Base-by-base conservation (phyloP, 30 jellyfish, hydroid and myxozoan genomes). In the Aurelia sp. region DNA sequence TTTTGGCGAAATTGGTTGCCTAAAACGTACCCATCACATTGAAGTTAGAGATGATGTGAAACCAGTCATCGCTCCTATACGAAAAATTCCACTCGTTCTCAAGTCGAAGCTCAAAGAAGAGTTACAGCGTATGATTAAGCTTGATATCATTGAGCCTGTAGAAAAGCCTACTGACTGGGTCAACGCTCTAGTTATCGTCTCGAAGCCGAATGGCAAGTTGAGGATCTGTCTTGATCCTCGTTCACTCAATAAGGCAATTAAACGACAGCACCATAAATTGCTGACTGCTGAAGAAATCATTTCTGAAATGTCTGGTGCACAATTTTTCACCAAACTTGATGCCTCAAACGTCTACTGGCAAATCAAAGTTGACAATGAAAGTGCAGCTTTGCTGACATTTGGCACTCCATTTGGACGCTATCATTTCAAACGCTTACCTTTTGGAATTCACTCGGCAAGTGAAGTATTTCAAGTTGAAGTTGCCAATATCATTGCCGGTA, bases 101-200 rank as follows among this genome's bases (percentile, higher is more conserved):
- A 78, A 90, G 47, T 74, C 23, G 12, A 41, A 47, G 47, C 89
- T 86, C 55, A 91, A 91, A 55, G 87, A 78, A 31, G 98, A 92
- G 76, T 69, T 92, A 4, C 60, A 83, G 17, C 66, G 86, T 6
- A 89, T 81, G 97, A 75, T 40, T 19, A 53, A 73, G 35, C 70
- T 50, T 19, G 92, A 66, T 51, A 79, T 88, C 6, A 89, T 88
- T 33, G 61, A 37, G 23, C 73, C 81, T 22, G 97, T 92, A 13
- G 73, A 48, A 0, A 84, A 87, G 82, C 96, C 96, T 19, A 81
- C 96, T 62, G 97, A 89, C 58, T 88, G 96, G 96, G 98, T 83
- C 19, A 80, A 59, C 63, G 73, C 94, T 23, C 79, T 89, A 51
- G 98, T 81, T 23, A 44, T 84, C 6, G 94, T 57, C 3, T 33